Percentiles rank a stretch among this genome's conserved stretches.
Evolutionary conservation across 1,140 invertebrate genomes (phyloP).

Genomic region (Trichonephila clavata): DNA sequence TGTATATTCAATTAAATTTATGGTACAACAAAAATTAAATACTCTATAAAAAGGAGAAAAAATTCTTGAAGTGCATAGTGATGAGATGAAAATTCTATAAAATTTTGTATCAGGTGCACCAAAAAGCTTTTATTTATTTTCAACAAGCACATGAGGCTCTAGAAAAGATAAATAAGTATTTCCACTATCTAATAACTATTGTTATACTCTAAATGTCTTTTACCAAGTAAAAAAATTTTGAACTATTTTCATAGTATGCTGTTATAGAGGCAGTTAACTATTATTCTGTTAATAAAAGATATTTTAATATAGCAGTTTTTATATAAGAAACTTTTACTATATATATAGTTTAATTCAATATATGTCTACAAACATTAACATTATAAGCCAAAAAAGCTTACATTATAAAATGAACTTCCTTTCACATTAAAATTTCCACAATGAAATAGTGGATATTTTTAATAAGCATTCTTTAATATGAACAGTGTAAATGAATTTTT

Average conservation of each 20-base stretch:
- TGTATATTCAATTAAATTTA: too few species aligned
- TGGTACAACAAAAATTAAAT: too few species aligned
- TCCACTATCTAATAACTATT: neutral
- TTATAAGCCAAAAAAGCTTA: conserved; percentile 7
- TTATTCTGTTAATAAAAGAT: conserved; percentile 22
- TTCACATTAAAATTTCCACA: neutral
- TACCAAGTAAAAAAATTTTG: neutral
- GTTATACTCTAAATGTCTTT: neutral
- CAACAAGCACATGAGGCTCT: neutral
- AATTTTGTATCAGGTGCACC: neutral
- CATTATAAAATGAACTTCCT: neutral
- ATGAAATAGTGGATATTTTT: neutral
- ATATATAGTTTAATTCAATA: neutral
- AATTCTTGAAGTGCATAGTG: neutral
- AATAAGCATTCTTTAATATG: neutral
- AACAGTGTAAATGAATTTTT: neutral
- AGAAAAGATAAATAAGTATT: neutral
- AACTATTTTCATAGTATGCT: conserved; percentile 3
- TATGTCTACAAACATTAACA: neutral
- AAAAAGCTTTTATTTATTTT: neutral
- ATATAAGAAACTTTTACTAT: neutral
- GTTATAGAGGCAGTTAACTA: neutral
- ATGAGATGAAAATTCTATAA: neutral
- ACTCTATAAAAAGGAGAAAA: too few species aligned
- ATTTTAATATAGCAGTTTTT: neutral